Evolutionary conservation across 2,797 vertebrate species (phyloP), one percentile per base, ranked within the genome.

Genomic region (Xenopus petersii): DNA sequence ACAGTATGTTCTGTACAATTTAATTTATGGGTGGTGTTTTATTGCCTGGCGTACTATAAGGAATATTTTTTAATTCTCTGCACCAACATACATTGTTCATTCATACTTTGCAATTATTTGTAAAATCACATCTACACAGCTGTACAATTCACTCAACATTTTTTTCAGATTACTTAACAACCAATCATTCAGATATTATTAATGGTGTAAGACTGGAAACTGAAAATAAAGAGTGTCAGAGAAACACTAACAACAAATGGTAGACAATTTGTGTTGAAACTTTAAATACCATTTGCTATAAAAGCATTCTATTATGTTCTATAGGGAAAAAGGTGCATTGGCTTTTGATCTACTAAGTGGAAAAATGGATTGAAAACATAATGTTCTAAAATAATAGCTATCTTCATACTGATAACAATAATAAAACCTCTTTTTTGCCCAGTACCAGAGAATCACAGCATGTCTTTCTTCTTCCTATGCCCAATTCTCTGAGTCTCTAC

Each of bases 281-380:
- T 59, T 66, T 73, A 73, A 66, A 54, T 73, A 73, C 12, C 54
- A 66, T 30, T 30, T 30, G 26, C 26, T 73, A 42, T 73, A 63
- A 73, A 54, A 73, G 26, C 36, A 54, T 48, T 66, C 64, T 59
- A 17, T 65, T 54, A 47, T 65, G 71, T 46, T 59, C 56, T 65
- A 17, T 65, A 65, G 71, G 12, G 15, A 66, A 47, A 71, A 71
- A 54, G 54, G 42, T 65, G 13, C 56, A 13, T 46, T 65, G 33
- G 62, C 36, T 63, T 66, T 73, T 73, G 71, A 73, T 73, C 71
- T 73, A 65, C 47, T 66, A 73, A 73, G 62, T 73, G 64, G 51
- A 73, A 58, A 64, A 65, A 66, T 66, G 33, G 71, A 73, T 73
- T 73, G 64, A 73, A 65, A 59, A 16, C 62, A 73, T 48, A 73